These are phyloP conservation scores for Apoda limacodes DNA, from an alignment of 2,888 invertebrate species.

Conservation along the genomic window DNA sequence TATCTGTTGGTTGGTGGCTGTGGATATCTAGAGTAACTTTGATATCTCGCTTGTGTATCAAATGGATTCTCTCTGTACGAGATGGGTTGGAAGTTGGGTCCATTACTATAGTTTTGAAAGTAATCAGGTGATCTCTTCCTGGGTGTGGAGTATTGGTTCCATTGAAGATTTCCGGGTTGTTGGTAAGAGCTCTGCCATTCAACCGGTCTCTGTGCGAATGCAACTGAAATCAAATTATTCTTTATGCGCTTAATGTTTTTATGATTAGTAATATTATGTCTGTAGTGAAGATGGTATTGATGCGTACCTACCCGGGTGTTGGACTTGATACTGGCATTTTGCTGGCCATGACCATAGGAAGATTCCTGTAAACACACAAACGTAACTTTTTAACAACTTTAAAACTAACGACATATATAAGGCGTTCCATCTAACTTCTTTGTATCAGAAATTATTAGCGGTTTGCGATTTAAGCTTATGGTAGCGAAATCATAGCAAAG, in stretches of 20 bases:
- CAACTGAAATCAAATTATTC: conserved; percentile 33
- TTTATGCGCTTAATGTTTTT: conserved; percentile 2
- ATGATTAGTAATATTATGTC: conserved; percentile 1
- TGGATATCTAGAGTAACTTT: conserved; percentile 16
- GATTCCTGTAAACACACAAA: conserved; percentile 40
- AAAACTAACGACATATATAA: no score
- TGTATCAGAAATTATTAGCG: no score
- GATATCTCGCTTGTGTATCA: conserved; percentile 21
- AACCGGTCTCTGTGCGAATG: conserved; percentile 37
- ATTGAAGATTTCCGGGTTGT: conserved; percentile 43
- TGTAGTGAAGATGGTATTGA: conserved; percentile 29
- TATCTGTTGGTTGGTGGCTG: conserved; percentile 33
- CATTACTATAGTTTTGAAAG: conserved; percentile 6
- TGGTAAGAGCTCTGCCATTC: conserved; percentile 35
- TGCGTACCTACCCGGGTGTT: conserved; percentile 67
- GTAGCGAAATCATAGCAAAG: no score
- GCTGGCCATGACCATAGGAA: conserved; percentile 30
- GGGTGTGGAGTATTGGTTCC: conserved; percentile 52
- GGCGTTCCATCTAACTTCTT: no score
- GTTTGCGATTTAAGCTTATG: no score
- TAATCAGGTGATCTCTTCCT: conserved; percentile 54
- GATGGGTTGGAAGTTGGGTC: conserved; percentile 7
- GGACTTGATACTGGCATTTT: conserved; percentile 44
- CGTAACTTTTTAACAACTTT: background rate
- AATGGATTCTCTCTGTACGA: conserved; percentile 22